Evolutionary conservation across 2,888 invertebrate species (phyloP), one percentile per base, ranked within the genome.

Genomic region (Zhengitettix transpicula): DNA sequence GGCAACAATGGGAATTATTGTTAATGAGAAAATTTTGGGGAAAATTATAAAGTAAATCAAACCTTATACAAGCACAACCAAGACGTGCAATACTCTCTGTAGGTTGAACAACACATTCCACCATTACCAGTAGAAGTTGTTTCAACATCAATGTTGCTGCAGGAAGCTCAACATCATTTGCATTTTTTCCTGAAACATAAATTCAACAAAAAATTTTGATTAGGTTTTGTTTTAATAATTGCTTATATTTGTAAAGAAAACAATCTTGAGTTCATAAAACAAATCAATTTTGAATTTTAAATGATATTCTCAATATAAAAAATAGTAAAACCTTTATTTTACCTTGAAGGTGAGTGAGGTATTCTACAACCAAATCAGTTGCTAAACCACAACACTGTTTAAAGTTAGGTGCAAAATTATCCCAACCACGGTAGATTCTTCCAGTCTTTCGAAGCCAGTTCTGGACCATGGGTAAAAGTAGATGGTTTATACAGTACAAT

Each of bases 321-420:
- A 28, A 28, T 28, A 28, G 7, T 28, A 7, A 2, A 28, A 64
- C 75, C 41, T 74, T 63, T 62, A 75, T 74, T 64, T 80, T 77
- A 75, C 83, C 82, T 71, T 86, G 83, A 47, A 90, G 78, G 67
- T 85, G 83, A 65, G 84, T 83, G 44, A 94, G 75, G 67, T 90
- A 91, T 67, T 91, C 85, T 0, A 95, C 95, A 44, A 94, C 84
- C 42, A 94, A 77, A 69, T 96, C 95, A 0, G 93, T 91, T 12
- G 92, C 88, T 74, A 94, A 83, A 10, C 96, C 95, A 69, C 91
- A 91, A 69, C 92, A 94, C 70, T 96, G 95, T 70, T 95, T 95
- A 69, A 95, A 95, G 72, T 93, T 94, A 64, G 91, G 85, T 71
- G 89, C 87, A 57, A 87, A 82, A 65, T 79, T 78, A 65, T 88